Base-by-base conservation (phyloP, 1,140 invertebrate species). In the Megathymus violae region DNA sequence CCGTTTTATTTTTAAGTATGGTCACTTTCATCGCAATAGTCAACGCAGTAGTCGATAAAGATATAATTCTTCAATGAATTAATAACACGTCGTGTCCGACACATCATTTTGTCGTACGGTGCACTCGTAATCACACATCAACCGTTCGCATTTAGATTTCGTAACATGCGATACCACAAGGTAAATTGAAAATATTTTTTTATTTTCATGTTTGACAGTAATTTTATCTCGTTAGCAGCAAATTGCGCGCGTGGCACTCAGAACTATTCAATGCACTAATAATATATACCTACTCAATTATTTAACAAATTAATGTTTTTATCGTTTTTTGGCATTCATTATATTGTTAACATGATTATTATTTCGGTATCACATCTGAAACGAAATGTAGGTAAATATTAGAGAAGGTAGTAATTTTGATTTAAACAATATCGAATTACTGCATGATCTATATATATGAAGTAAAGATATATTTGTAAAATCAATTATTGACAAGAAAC, bases 41-140 rank as follows among this genome's bases (percentile, higher is more conserved):
- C n/a, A n/a, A n/a, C 9, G 19, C 69, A 67, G 73, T 74, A 75
- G 74, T 64, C 71, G 61, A 84, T 84, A 69, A 78, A 82, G 76
- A 75, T 74, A 76, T 83, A 78, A 84, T 82, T 78, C 71, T 70
- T 70, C 64, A 67, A 66, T 74, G 73, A 76, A 78, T 77, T 74
- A 79, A 80, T 81, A 73, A 76, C 46, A 46, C 58, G 27, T 60
- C 58, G 67, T 67, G 69, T 62, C 59, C 73, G 71, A 74, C 73
- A 59, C 56, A 69, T 69, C 62, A 62, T 62, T 74, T 75, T 74
- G 58, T 65, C 71, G 43, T 41, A 19, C 43, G 15, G 6, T 13
- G n/a, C 13, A 27, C 7, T 27, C 46, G 59, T 51, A 36, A 44
- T 48, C 34, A 59, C 11, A 17, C 52, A 36, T 17, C 38, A 54